These are phyloP conservation scores for Leiothrix lutea DNA, from an alignment of 2,113 vertebrate species.

Conservation along the genomic window DNA sequence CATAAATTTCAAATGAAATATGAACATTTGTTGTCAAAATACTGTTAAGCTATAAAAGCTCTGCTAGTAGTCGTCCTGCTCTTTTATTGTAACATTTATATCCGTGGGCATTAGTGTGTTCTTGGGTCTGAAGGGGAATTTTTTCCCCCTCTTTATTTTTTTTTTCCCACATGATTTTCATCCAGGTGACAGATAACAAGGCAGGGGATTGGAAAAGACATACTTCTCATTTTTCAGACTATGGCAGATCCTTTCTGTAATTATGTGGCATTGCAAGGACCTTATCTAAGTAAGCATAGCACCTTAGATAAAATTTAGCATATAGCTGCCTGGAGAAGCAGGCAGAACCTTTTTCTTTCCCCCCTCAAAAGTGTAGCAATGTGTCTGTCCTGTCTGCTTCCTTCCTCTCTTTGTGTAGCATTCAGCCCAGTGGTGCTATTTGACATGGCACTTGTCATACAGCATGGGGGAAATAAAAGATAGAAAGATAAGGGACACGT, in stretches of 20 bases:
- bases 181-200: constrained; percentile 55
- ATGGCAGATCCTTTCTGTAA: constrained; percentile 4
- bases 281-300: constrained; percentile 28
- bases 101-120: constrained; percentile 39
- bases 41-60: constrained; percentile 74
- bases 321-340: neutral
- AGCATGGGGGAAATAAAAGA: neutral
- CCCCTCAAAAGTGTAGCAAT: neutral
- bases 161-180: constrained; percentile 27
- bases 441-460: neutral
- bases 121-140: constrained; percentile 55
- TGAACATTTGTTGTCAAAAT: constrained; percentile 90
- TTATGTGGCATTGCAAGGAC: constrained; percentile 1
- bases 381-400: neutral
- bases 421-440: neutral
- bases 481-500: neutral
- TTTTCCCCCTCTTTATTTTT: constrained; percentile 1
- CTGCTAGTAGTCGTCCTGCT: constrained; percentile 56
- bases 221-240: constrained; percentile 19
- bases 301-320: constrained; percentile 11
- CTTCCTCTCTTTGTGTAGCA: neutral
- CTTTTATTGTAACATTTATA: constrained; percentile 71
- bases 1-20: constrained; percentile 87
- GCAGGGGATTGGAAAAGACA: constrained; percentile 31
- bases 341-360: neutral